phyloP scores from a whole-genome alignment of 2,113 vertebrate genomes.

The Irena cyanogastra region DNA sequence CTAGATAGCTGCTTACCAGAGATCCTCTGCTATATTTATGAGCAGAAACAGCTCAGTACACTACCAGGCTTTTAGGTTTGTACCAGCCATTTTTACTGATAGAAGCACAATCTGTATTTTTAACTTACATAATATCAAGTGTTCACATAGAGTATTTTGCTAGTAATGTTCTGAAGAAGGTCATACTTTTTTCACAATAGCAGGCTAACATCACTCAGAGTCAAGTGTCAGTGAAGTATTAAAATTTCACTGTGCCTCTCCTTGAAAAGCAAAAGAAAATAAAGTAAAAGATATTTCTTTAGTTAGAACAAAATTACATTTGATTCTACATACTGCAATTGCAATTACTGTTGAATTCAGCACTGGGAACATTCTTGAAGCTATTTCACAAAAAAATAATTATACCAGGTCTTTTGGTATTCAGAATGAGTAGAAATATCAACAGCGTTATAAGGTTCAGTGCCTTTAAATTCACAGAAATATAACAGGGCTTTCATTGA shows the following conservation, averaged over 20 bases:
- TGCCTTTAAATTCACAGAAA: not conserved
- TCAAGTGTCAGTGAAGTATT: not conserved
- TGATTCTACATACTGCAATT: not conserved
- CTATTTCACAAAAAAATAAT: conserved; percentile 38
- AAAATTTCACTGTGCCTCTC: not conserved
- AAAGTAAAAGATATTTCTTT: not conserved
- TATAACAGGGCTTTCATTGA: not conserved
- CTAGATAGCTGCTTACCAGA: not conserved
- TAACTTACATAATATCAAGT: not conserved
- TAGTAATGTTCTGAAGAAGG: not conserved
- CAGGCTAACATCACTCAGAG: not conserved
- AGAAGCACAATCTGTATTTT: not conserved
- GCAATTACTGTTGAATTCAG: conserved; percentile 35
- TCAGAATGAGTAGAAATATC: not conserved
- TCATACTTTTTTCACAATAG: not conserved
- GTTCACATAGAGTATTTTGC: not conserved
- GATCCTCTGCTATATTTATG: not conserved
- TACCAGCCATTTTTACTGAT: not conserved
- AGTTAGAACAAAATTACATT: conserved; percentile 13
- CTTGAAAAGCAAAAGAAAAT: not conserved
- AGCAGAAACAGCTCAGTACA: not conserved
- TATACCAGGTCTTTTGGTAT: not conserved
- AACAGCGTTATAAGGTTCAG: not conserved
- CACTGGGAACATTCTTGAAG: not conserved
- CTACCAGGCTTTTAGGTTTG: not conserved